These are phyloP conservation scores for Harpalus rufipes DNA, from an alignment of 2,888 invertebrate species.

Conservation along the genomic window DNA sequence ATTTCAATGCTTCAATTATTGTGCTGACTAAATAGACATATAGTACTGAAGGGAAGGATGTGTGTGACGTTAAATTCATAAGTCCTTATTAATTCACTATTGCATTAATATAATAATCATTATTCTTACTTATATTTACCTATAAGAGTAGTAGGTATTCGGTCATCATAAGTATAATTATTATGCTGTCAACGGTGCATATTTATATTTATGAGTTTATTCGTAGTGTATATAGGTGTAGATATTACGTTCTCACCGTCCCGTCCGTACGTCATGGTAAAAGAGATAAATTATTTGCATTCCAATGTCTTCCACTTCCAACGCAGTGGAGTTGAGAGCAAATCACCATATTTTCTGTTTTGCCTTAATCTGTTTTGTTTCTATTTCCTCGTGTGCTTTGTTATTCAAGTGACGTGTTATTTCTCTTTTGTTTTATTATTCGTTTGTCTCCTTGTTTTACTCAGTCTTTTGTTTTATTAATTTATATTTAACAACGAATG, in stretches of 20 bases:
- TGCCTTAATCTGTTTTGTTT: conserved; percentile 59
- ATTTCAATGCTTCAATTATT: no score
- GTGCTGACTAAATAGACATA: no score
- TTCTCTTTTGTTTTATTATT: conserved; percentile 56
- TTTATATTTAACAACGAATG: conserved; percentile 46
- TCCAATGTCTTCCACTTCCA: conserved; percentile 23
- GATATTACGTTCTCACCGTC: not conserved
- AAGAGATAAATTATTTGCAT: conserved; percentile 51
- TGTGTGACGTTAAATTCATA: no score
- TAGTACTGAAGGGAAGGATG: no score
- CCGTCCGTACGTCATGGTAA: not conserved
- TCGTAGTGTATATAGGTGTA: not conserved
- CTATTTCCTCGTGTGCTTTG: conserved; percentile 53
- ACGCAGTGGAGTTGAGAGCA: not conserved
- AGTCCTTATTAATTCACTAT: no score
- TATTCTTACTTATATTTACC: not conserved
- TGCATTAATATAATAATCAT: not conserved
- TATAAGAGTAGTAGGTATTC: not conserved
- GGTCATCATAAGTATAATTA: not conserved
- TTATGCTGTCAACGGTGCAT: not conserved
- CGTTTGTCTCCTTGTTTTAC: conserved; percentile 53
- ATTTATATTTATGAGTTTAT: conserved; percentile 38
- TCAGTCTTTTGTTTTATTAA: conserved; percentile 50
- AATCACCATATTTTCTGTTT: conserved; percentile 59
- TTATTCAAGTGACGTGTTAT: conserved; percentile 59